Evolutionary conservation across 2,113 vertebrate species (phyloP), one percentile per base, ranked within the genome.

Genomic region (Pangasianodon gigas): DNA sequence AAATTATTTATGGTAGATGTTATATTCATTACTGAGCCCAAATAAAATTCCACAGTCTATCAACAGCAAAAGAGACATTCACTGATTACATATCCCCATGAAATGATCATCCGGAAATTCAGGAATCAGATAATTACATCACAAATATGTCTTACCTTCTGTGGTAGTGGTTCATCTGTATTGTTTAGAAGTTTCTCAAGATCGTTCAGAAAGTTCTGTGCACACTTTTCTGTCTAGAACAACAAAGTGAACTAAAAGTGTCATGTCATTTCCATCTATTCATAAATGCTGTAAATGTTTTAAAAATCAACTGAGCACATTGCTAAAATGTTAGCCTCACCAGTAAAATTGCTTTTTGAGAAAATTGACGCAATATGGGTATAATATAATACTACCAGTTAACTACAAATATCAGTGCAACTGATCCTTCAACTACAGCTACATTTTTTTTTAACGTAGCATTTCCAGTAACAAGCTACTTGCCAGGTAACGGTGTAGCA

Each of bases 161-260:
- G 26, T 69, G 26, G 9, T 10, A 85, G 14, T 18, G 84, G 26
- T 18, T 1, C 41, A 51, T 18, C 0, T 32, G 46, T 32, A 10
- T 2, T 11, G 4, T 58, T 41, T 5, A 83, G 32, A 24, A 83
- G 4, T 21, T 0, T 0, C 1, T 51, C 26, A n/a, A 85, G 2
- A 0, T 69, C 4, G 18, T n/a, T 1, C 26, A 85, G 16, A n/a
- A 67, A 67, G 2, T 51, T 0, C 0, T 0, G 0, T 37, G 44
- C 41, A 21, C 62, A 85, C 0, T 0, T 0, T 19, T 8, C 3
- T 9, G 29, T 32, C 81, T 83, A 54, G 2, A 54, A 52, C 26
- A 81, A 19, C 26, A 82, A 32, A n/a, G 29, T 52, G 29, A 82
- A n/a, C 13, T 19, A 1, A 52, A 81, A n/a, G 41, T 10, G 32